A percentile compares a stretch with the other conserved stretches of the same genome.
Evolutionary conservation across 2,797 vertebrate genomes (phyloP).

Genomic region (Catamblyrhynchus diadema): DNA sequence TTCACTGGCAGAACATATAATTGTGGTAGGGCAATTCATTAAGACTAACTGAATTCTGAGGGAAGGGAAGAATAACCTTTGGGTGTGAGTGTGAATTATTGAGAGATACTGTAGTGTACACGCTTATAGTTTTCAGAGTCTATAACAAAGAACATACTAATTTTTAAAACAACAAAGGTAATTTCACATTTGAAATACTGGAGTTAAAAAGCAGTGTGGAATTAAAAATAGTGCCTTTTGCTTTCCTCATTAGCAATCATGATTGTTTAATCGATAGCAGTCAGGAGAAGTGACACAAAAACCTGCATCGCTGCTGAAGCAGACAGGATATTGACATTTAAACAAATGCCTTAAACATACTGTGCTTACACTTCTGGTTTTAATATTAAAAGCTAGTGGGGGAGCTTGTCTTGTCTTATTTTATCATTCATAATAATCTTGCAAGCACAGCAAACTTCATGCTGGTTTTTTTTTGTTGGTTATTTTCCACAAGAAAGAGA

Average conservation of each 20-base stretch:
- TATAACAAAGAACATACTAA: background rate
- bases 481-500: background rate
- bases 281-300: conserved; percentile 26
- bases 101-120: background rate
- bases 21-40: conserved; percentile 21
- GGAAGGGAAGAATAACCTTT: background rate
- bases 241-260: conserved; percentile 14
- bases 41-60: conserved; percentile 38
- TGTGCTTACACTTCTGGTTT: conserved; percentile 21
- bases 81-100: background rate
- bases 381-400: background rate
- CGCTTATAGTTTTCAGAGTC: background rate
- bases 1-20: conserved; percentile 29
- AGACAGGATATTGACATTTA: conserved; percentile 38
- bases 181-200: background rate
- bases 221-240: conserved; percentile 15
- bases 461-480: background rate
- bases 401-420: background rate
- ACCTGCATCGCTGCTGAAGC: background rate
- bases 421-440: background rate
- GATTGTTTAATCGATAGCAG: conserved; percentile 2
- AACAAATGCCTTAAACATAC: conserved; percentile 26
- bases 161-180: background rate
- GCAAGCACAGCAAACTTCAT: background rate
- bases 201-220: background rate